Evolutionary conservation across 2,888 invertebrate genomes (phyloP).

Genomic region (Trichopria drosophilae): DNA sequence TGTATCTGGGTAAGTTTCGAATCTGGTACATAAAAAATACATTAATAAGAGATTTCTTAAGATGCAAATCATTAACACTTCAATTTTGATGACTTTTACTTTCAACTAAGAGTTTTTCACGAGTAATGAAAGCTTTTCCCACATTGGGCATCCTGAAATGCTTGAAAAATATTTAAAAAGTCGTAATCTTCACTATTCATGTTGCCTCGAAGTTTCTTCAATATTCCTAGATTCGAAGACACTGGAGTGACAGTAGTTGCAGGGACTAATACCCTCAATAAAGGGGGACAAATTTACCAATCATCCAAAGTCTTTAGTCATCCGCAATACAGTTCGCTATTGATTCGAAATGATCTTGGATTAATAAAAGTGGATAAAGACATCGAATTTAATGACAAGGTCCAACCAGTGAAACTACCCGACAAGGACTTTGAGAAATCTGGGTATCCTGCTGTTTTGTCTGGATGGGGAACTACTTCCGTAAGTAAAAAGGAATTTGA

Average conservation of each 20-base stretch:
- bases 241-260: constrained; percentile 46
- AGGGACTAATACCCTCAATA: constrained; percentile 50
- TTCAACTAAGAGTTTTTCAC: constrained; percentile 1
- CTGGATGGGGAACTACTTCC: constrained; percentile 54
- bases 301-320: constrained; percentile 43
- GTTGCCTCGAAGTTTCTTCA: neutral
- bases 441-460: constrained; percentile 49
- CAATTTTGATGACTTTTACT: constrained; percentile 2
- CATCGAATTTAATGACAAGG: constrained; percentile 48
- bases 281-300: constrained; percentile 48
- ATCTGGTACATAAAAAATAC: neutral
- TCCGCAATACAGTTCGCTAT: constrained; percentile 44
- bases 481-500: constrained; percentile 37
- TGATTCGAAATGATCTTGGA: constrained; percentile 53
- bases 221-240: constrained; percentile 45
- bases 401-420: constrained; percentile 46
- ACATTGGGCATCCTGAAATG: too few species aligned
- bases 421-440: constrained; percentile 45
- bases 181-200: too few species aligned
- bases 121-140: neutral
- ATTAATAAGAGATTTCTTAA: too few species aligned
- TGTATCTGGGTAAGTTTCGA: constrained; percentile 58
- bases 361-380: constrained; percentile 47
- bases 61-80: neutral
- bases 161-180: neutral